Evolutionary conservation across 2,888 invertebrate species (phyloP), one percentile per base, ranked within the genome.

Genomic region (Eumerus sabulonum): DNA sequence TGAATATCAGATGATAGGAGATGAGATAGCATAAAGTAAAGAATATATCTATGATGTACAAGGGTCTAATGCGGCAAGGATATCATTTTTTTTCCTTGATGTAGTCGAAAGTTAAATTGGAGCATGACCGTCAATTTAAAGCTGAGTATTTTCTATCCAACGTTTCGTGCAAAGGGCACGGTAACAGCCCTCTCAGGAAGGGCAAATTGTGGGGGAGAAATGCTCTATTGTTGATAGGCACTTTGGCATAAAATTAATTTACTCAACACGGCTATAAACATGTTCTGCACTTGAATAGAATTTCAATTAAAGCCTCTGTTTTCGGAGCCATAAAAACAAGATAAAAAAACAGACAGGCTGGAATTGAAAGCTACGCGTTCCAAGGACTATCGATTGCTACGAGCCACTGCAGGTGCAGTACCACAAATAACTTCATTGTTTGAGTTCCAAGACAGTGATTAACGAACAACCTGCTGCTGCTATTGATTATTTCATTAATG

Each of bases 1-100:
- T 18, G 67, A 70, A 74, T 74, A 54, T 56, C 59, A 50, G 45
- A 74, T 64, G 59, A 68, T 63, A 53, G 56, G 38, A 50, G 66
- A 60, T 76, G 51, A 67, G 60, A 57, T 72, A 72, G 27, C 27
- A 27, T 27, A 27, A 27, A 27, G 7, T 27, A 27, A 27, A 27
- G 27, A 27, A 27, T 7, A 42, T 54, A 62, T 51, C 40, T 11
- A 40, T 62, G 74, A 68, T 63, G 74, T n/a, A 42, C 67, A 47
- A 67, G 13, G 40, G 45, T n/a, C 17, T 53, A 18, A 27, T 40
- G 40, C 5, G 47, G 16, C 9, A 19, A n/a, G 38, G 67, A 53
- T 35, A 45, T 35, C 54, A 2, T 47, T 54, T 12, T 9, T n/a
- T 17, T 18, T 13, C 47, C 19, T 1, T 38, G 12, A 14, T 11